Conservation (phyloP, 2,113 vertebrate genomes). For the Chaetodon trifascialis region DNA sequence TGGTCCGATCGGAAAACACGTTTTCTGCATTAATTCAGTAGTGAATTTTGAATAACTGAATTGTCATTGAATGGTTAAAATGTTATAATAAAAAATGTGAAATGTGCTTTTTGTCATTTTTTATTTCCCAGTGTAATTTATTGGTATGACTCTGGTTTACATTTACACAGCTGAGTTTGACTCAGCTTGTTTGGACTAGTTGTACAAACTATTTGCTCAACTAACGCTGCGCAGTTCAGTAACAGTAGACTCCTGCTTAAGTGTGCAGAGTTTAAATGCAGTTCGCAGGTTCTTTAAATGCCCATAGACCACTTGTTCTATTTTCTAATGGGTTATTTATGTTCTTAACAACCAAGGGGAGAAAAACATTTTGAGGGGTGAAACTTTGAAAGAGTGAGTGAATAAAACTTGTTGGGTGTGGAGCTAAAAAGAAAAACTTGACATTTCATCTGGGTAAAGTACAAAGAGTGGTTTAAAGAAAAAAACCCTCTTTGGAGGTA, state of each 20-base stretch:
- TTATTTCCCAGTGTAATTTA: constrained; percentile 96
- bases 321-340: background rate
- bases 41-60: constrained; percentile 83
- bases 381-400: background rate
- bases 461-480: constrained; percentile 70
- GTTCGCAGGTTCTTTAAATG: background rate
- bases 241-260: background rate
- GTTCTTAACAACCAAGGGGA: background rate
- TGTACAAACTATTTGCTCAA: background rate
- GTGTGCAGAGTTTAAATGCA: constrained; percentile 9
- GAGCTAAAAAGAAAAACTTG: background rate
- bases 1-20: background rate
- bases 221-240: constrained; percentile 13
- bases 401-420: background rate
- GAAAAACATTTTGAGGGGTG: background rate
- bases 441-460: constrained; percentile 66
- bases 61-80: constrained; percentile 96
- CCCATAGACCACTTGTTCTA: background rate
- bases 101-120: constrained; percentile 99
- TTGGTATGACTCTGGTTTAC: constrained; percentile 74
- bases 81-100: constrained; percentile 99
- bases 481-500: constrained; percentile 79
- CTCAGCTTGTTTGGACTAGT: constrained; percentile 5
- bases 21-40: constrained; percentile 60
- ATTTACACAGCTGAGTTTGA: constrained; percentile 24